Evolutionary conservation across 2,113 vertebrate species (phyloP).

Genomic region (Macquaria australasica): DNA sequence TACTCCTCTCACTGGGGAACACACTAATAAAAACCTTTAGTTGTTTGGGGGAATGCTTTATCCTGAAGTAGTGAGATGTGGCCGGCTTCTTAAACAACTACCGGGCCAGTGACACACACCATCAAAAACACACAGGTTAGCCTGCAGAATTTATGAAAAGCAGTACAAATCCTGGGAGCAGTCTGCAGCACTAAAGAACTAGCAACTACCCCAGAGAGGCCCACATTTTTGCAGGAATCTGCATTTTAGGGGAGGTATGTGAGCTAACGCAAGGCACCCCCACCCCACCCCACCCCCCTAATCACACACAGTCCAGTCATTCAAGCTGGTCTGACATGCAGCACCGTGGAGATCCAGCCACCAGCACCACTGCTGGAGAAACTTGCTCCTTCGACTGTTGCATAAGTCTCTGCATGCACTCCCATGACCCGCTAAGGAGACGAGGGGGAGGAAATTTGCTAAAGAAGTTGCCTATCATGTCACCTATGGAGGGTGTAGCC

Average conservation of each 20-base stretch:
- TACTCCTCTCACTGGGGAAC: constrained; percentile 4
- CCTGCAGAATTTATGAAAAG: background rate
- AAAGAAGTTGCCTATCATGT: constrained; percentile 17
- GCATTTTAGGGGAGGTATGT: constrained; percentile 2
- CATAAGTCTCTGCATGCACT: constrained; percentile 50
- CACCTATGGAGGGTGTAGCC: constrained; percentile 14
- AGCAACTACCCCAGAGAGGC: background rate
- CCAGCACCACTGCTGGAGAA: constrained; percentile 31
- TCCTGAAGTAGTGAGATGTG: background rate
- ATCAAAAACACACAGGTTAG: background rate
- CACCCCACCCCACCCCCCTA: background rate
- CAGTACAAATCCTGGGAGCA: background rate
- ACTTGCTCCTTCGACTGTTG: constrained; percentile 53
- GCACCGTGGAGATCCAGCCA: constrained; percentile 28
- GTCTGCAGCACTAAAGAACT: constrained; percentile 23
- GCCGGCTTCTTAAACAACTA: background rate
- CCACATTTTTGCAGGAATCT: constrained; percentile 4
- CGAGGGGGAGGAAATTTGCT: constrained; percentile 15
- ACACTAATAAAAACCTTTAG: background rate
- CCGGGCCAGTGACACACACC: background rate
- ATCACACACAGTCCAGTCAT: constrained; percentile 51
- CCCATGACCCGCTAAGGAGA: constrained; percentile 12
- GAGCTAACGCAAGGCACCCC: constrained; percentile 13
- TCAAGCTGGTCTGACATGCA: constrained; percentile 50
- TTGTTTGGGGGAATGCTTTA: background rate